Evolutionary conservation across 2,113 vertebrate genomes (phyloP).

Genomic region (Jaculus jaculus): DNA sequence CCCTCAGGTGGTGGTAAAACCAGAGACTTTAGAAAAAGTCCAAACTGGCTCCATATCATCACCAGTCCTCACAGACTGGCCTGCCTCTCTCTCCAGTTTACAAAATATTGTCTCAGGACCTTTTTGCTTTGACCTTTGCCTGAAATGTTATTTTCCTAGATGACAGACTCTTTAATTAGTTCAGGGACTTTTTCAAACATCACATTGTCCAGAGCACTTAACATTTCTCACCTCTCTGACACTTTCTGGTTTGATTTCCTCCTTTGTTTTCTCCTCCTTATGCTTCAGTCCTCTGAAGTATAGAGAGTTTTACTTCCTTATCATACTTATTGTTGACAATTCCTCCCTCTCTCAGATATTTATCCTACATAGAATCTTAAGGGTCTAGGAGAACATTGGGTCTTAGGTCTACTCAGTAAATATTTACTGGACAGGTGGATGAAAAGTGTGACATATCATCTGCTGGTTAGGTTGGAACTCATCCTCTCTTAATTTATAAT

Average conservation of each 20-base stretch:
- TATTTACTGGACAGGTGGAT: not conserved
- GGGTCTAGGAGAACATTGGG: not conserved
- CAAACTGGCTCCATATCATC: not conserved
- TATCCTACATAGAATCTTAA: not conserved
- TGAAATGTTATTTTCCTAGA: not conserved
- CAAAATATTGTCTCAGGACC: not conserved
- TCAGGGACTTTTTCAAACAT: not conserved
- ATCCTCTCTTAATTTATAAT: not conserved
- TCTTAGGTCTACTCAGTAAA: not conserved
- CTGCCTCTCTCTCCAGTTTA: not conserved
- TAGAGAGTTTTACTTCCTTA: not conserved
- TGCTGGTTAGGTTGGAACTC: not conserved
- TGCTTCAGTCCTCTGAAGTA: not conserved
- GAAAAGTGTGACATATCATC: not conserved
- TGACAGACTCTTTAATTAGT: not conserved
- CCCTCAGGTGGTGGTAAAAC: not conserved
- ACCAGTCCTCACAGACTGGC: not conserved
- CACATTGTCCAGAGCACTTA: not conserved
- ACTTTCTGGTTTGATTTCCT: not conserved
- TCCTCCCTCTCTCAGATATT: not conserved
- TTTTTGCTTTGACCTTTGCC: conserved; percentile 11
- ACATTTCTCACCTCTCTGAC: not conserved
- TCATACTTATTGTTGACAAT: not conserved
- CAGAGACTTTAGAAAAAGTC: not conserved
- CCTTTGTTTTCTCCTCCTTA: not conserved